These are phyloP conservation scores for Pachydiplax longipennis DNA, from an alignment of 2,888 invertebrate genomes.

Conservation along the genomic window DNA sequence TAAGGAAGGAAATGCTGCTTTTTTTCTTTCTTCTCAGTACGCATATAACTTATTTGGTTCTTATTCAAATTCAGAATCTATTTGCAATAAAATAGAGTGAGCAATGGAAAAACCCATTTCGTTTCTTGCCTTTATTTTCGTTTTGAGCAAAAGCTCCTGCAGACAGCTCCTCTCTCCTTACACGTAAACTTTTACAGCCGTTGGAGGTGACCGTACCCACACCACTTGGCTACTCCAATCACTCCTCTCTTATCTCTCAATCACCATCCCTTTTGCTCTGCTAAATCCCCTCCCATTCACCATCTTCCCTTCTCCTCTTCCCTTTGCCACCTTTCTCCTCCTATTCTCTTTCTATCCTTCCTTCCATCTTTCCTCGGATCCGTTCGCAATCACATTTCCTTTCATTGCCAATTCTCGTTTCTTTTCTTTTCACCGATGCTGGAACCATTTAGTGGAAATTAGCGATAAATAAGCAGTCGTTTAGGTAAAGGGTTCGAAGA, in stretches of 20 bases:
- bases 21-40: neutral
- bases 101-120: neutral
- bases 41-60: neutral
- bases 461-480: too few relatives aligned
- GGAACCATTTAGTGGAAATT: too few relatives aligned
- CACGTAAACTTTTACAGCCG: neutral
- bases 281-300: neutral
- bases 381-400: too few relatives aligned
- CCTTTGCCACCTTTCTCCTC: neutral
- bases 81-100: neutral
- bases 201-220: neutral
- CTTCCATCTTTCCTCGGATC: too few relatives aligned
- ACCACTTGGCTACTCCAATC: neutral
- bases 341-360: neutral
- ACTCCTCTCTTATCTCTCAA: conserved; percentile 26
- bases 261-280: conserved; percentile 19
- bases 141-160: neutral
- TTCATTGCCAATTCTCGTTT: too few relatives aligned
- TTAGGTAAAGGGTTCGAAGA: too few relatives aligned
- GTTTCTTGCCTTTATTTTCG: neutral
- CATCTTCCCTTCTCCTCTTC: neutral
- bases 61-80: neutral
- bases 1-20: neutral
- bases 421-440: too few relatives aligned
- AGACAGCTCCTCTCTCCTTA: neutral